Percentiles rank a stretch among this genome's conserved stretches.
Evolutionary conservation across 1,140 invertebrate genomes (phyloP).

Genomic region (Drosophila hydei): DNA sequence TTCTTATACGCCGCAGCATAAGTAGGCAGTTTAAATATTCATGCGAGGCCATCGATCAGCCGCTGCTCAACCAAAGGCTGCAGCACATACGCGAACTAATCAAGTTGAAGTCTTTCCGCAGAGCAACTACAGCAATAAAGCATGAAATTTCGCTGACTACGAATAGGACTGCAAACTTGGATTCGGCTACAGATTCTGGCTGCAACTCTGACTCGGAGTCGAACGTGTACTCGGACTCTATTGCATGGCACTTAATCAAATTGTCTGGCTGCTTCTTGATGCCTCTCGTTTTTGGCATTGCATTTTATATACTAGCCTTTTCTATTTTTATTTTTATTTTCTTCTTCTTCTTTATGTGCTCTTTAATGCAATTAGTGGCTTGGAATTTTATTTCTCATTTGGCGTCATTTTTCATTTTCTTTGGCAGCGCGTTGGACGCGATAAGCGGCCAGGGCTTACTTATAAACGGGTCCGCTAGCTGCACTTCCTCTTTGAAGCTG

Average conservation of each 20-base stretch:
- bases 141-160: neutral
- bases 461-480: neutral
- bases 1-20: slow-evolving; percentile 13
- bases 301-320: slow-evolving; percentile 25
- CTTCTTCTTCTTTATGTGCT: slow-evolving; percentile 3
- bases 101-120: slow-evolving; percentile 35
- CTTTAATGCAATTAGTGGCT: slow-evolving; percentile 64
- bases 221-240: slow-evolving; percentile 13
- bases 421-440: slow-evolving; percentile 36
- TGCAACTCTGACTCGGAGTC: neutral
- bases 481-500: neutral
- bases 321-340: slow-evolving; percentile 1
- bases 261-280: slow-evolving; percentile 44
- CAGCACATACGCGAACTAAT: slow-evolving; percentile 28
- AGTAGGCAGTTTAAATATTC: neutral
- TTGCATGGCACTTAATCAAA: slow-evolving; percentile 70
- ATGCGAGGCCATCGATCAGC: neutral
- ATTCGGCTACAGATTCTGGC: slow-evolving; percentile 2
- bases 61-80: neutral
- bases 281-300: slow-evolving; percentile 45
- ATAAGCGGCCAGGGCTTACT: slow-evolving; percentile 46
- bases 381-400: slow-evolving; percentile 51
- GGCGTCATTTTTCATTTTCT: slow-evolving; percentile 68
- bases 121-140: slow-evolving; percentile 6
- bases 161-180: neutral